phyloP scores from a whole-genome alignment of 2,113 vertebrate species.

The Hymenochirus boettgeri region DNA sequence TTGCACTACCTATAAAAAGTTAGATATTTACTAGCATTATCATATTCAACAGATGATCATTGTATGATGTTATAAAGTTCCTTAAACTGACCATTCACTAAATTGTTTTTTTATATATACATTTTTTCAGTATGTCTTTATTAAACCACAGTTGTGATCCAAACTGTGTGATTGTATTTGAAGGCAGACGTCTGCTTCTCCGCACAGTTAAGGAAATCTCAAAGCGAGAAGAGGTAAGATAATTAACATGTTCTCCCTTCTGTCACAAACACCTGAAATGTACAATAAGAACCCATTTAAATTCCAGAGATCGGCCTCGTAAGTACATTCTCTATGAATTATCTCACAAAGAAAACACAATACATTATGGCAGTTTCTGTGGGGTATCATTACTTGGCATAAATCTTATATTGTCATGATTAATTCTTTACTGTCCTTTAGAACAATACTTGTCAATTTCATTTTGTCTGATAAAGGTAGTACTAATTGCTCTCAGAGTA shows the following conservation, averaged over 20 bases:
- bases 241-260: slow-evolving; percentile 53
- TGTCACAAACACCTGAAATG: slow-evolving; percentile 50
- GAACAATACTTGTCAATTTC: too few species aligned
- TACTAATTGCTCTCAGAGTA: too few species aligned
- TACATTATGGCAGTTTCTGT: slow-evolving; percentile 22
- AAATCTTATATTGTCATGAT: slow-evolving; percentile 47
- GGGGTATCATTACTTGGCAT: slow-evolving; percentile 49
- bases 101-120: too few species aligned
- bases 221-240: slow-evolving; percentile 91
- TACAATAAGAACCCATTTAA: slow-evolving; percentile 42
- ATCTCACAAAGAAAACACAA: slow-evolving; percentile 41
- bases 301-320: slow-evolving; percentile 27
- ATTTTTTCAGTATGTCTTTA: slow-evolving; percentile 79
- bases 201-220: slow-evolving; percentile 73
- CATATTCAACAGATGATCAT: too few species aligned
- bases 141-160: slow-evolving; percentile 95
- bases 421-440: slow-evolving; percentile 44
- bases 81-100: too few species aligned
- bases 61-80: too few species aligned
- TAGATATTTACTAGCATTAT: too few species aligned
- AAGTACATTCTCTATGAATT: neutral
- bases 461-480: too few species aligned
- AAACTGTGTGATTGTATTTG: slow-evolving; percentile 89
- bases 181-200: slow-evolving; percentile 76
- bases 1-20: too few species aligned